Evolutionary conservation across 35 echinoderm and acorn worm species (phyloP).

Genomic region (Heliocidaris erythrogramma): DNA sequence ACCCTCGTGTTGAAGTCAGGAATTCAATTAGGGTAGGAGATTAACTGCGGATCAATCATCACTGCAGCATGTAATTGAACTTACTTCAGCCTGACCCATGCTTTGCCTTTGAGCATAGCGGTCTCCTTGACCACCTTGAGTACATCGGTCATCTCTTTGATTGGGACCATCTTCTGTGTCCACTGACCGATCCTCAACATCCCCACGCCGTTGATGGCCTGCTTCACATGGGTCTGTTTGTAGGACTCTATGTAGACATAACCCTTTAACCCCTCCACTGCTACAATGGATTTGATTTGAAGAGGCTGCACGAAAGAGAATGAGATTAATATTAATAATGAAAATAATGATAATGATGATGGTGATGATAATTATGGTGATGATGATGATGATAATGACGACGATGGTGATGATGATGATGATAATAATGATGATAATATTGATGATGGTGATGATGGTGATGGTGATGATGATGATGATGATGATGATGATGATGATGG

Average conservation of each 20-base stretch:
- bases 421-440: too few species aligned
- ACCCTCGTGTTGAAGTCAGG: too few species aligned
- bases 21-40: too few species aligned
- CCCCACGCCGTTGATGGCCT: slow-evolving; percentile 88
- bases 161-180: slow-evolving; percentile 95
- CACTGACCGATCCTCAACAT: slow-evolving; percentile 82
- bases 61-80: background rate
- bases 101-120: slow-evolving; percentile 69
- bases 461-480: too few species aligned
- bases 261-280: slow-evolving; percentile 89
- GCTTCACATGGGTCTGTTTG: slow-evolving; percentile 99
- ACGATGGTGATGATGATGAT: too few species aligned
- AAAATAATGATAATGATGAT: background rate
- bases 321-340: background rate
- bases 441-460: too few species aligned
- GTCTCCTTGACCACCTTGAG: slow-evolving; percentile 86
- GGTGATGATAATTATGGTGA: too few species aligned
- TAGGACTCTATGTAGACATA: slow-evolving; percentile 94
- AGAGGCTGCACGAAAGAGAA: slow-evolving; percentile 70
- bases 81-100: slow-evolving; percentile 98
- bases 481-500: too few species aligned
- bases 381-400: too few species aligned
- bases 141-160: slow-evolving; percentile 97
- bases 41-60: too few species aligned
- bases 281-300: slow-evolving; percentile 94